These are phyloP conservation scores for Sinocyclocheilus maitianheensis DNA, from an alignment of 2,113 vertebrate species.

Conservation along the genomic window DNA sequence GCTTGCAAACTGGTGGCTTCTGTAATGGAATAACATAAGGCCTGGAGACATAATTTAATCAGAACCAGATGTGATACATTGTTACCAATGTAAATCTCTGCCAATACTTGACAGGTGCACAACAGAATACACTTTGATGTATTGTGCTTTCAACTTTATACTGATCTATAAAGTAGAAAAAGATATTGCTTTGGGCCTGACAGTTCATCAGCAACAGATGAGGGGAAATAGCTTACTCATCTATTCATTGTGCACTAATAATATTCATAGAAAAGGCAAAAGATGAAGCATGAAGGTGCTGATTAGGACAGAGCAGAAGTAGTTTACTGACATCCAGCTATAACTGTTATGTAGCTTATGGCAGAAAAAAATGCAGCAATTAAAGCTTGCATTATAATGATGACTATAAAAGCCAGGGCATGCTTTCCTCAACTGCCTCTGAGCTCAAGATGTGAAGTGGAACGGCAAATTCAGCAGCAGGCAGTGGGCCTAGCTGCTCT, in stretches of 20 bases:
- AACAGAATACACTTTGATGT: constrained; percentile 58
- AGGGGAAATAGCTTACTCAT: neutral
- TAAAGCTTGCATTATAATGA: constrained; percentile 72
- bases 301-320: constrained; percentile 15
- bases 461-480: constrained; percentile 71
- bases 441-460: constrained; percentile 64
- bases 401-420: constrained; percentile 71
- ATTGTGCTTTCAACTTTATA: constrained; percentile 51
- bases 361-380: constrained; percentile 62
- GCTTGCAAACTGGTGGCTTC: neutral
- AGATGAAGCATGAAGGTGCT: constrained; percentile 32
- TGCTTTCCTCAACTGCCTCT: constrained; percentile 71
- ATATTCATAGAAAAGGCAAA: constrained; percentile 52
- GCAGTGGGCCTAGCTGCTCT: constrained; percentile 59
- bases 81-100: constrained; percentile 9
- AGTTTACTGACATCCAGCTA: constrained; percentile 63
- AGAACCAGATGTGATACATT: constrained; percentile 54
- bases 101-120: constrained; percentile 64
- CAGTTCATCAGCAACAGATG: constrained; percentile 6
- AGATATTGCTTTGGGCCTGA: neutral
- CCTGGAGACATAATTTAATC: constrained; percentile 26
- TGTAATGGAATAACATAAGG: constrained; percentile 3
- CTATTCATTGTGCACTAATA: constrained; percentile 35
- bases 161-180: constrained; percentile 39
- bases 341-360: constrained; percentile 72